Conservation (phyloP, 2,797 vertebrate genomes). For the Acrocephalus scirpaceus region DNA sequence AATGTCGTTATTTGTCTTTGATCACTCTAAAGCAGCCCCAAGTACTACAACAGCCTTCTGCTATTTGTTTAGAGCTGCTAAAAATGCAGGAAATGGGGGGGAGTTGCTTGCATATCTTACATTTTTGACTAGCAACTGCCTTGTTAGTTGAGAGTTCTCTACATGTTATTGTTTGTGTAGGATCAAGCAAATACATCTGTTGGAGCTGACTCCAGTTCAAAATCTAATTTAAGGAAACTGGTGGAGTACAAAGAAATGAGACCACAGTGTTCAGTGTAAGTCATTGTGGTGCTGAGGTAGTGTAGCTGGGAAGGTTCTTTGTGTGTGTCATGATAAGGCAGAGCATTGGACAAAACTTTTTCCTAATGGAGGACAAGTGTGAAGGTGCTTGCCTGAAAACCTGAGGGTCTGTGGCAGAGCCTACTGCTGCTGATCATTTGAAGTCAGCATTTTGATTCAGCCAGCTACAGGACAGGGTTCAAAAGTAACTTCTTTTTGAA, state of each 20-base stretch:
- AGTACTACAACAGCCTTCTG: neutral
- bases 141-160: neutral
- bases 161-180: neutral
- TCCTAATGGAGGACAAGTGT: neutral
- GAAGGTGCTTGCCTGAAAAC: neutral
- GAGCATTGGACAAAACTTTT: neutral
- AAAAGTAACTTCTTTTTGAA: neutral
- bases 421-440: neutral
- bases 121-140: neutral
- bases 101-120: neutral
- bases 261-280: neutral
- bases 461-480: neutral
- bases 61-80: conserved; percentile 7
- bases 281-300: neutral
- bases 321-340: neutral
- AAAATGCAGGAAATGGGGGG: conserved; percentile 2
- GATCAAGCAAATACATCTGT: neutral
- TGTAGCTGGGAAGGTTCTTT: neutral
- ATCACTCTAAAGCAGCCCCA: neutral
- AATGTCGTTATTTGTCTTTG: neutral
- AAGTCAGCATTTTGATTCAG: neutral
- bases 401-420: neutral
- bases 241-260: neutral
- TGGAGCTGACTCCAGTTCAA: neutral
- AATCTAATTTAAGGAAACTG: neutral